Evolutionary conservation across 2,797 vertebrate genomes (phyloP), one percentile per base, ranked within the genome.

Genomic region (Pampus argenteus): DNA sequence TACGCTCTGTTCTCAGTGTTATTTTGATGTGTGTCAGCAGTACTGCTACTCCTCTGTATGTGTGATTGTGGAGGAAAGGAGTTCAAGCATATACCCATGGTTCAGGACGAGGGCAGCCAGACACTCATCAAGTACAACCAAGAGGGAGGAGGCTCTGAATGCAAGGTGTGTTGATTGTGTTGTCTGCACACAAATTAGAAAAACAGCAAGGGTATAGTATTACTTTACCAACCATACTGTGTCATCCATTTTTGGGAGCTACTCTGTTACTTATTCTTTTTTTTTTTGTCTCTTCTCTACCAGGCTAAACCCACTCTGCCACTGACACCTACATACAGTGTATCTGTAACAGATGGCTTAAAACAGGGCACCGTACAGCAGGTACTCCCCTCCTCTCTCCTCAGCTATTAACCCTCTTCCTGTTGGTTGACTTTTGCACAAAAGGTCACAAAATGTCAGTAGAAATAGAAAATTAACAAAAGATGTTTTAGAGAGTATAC

Each of bases 111-210:
- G 8, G 94, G 95, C 40, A 90, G 76, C 67, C 96, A 97, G 90
- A 94, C 93, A 5, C 88, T 97, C 22, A 94, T 95, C 28, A 68
- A 18, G 1, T 97, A 95, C 79, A 97, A 95, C 0, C 82, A 94
- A 8, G 96, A 97, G 79, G 94, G 95, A 69, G 90, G 88, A 6
- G 84, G 74, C 3, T 38, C 76, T 1, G 45, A 76, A 7, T 84
- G 58, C 78, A 90, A 80, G 90, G 92, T 92, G 49, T n/a, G 83
- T 66, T 40, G 38, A 18, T 23, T 31, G 23, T 59, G 40, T n/a
- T 23, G 38, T 45, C 0, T 29, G 20, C 6, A 7, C 14, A 22
- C 13, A 62, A 20, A 28, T 45, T 64, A 22, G 0, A 58, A 15
- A 1, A 13, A 49, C 20, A 25, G 2, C 6, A 3, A 23, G 1